Base-by-base conservation (phyloP, 2,888 invertebrate species). In the Dysmachus trigonus region DNA sequence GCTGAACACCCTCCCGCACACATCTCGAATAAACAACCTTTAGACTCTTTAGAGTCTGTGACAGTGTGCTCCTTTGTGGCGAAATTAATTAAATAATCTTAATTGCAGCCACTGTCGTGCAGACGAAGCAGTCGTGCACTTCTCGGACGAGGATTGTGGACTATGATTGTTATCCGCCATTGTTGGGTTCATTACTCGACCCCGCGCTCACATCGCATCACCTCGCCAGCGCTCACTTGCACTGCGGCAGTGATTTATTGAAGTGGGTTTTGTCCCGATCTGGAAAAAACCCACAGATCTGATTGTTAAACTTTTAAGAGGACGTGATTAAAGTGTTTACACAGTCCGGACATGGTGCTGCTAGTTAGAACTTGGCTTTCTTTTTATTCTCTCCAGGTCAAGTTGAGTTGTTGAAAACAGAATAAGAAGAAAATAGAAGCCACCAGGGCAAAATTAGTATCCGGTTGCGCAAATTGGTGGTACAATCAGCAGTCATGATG, bases 1-100 rank as follows among this genome's bases (percentile, higher is more conserved):
- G 18, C 30, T 22, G 33, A 53, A 53, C 22, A 47, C 47, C 41
- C 3, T 41, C 18, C 33, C 10, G 38, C 18, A 62, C 18, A 62
- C 10, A 18, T 18, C 22, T 33, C 51, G 18, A 81, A 35, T 81
- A 62, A 81, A 31, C 33, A 62, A 35, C 47, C 30, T 79, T n/a
- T n/a, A n/a, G n/a, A n/a, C n/a, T n/a, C n/a, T n/a, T n/a, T 33
- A 53, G 47, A 35, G 53, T 53, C 53, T 5, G 35, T 18, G 33
- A n/a, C n/a, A 81, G 33, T 62, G 18, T n/a, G 53, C 62, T 79
- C 47, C 47, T 81, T 62, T 81, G 81, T 62, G 33, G 35, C n/a
- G 5, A 53, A 81, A 81, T 81, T 81, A 53, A 81, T 81, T 53
- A 53, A 81, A 53, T 81, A 62, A 53, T 62, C 81, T n/a, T 81